Evolutionary conservation across 2,888 invertebrate genomes (phyloP), one percentile per base, ranked within the genome.

Genomic region (Chironomus riparius): DNA sequence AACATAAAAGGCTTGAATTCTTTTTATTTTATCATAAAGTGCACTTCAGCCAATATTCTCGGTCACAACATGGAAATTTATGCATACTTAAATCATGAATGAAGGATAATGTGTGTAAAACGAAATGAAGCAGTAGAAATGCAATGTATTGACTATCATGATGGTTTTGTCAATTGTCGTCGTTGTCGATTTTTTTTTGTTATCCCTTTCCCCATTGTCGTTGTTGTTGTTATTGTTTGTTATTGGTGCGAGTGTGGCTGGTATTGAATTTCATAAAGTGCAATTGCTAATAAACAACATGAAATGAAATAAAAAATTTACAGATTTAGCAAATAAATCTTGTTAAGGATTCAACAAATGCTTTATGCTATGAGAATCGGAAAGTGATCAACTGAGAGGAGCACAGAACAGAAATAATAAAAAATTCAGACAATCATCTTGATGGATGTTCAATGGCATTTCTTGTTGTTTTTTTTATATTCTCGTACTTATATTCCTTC

Each of bases 11-110:
- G 10, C 38, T 38, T 38, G 38, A 38, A 38, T 38, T 38, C 38
- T 38, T 38, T 38, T n/a, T 24, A n/a, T 24, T n/a, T 28, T 47
- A 69, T 47, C 69, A 22, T 69, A 18, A 22, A 69, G 69, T 69
- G 69, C 69, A 47, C 69, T 69, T 48, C 47, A 70, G 70, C 48
- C 70, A 70, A 70, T 70, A 48, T 70, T 70, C 22, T 48, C 22
- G 70, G 70, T 70, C 47, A 70, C 22, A 70, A 70, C 70, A 70
- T 70, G 70, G 47, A 70, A 69, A 70, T 70, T 70, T 70, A 70
- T 70, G 70, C 70, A 47, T 18, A 48, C 70, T 70, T 70, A 28
- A 69, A 48, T 70, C 47, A 70, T 70, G 65, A 65, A 65, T 24
- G 65, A 24, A 65, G 21, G 10, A 21, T 24, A 10, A 65, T 65